phyloP scores from a whole-genome alignment of 2,113 vertebrate genomes.

The Myotis lucifugus region DNA sequence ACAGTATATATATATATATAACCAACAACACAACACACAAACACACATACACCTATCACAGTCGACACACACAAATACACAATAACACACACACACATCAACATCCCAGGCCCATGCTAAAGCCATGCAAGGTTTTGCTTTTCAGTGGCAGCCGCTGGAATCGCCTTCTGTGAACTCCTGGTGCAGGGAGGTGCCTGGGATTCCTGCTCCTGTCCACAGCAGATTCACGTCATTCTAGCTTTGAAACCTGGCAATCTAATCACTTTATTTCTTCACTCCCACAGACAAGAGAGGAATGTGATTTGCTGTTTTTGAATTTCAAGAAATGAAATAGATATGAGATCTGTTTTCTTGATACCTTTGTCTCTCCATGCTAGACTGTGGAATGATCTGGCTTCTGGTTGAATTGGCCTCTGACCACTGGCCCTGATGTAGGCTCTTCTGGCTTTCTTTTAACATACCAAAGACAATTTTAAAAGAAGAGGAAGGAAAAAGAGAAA shows the following conservation, averaged over 20 bases:
- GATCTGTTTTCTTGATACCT: slow-evolving; percentile 1
- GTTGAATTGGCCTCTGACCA: slow-evolving; percentile 1
- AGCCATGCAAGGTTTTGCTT: not conserved
- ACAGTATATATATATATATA: not conserved
- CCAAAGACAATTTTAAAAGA: slow-evolving; percentile 1
- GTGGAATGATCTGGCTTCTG: not conserved
- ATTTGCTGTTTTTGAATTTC: slow-evolving; percentile 54
- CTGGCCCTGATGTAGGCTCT: not conserved
- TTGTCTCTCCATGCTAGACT: not conserved
- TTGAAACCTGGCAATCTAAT: not conserved
- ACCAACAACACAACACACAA: not conserved
- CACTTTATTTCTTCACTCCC: slow-evolving; percentile 37
- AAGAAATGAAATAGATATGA: slow-evolving; percentile 53
- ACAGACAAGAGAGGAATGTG: slow-evolving; percentile 35
- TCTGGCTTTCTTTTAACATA: slow-evolving; percentile 34
- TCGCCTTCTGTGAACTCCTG: not conserved
- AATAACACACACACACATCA: not conserved
- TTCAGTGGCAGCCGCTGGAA: not conserved
- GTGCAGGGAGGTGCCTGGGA: not conserved
- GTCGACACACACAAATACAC: not conserved
- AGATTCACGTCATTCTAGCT: not conserved
- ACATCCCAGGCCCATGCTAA: not conserved
- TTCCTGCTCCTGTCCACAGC: not conserved
- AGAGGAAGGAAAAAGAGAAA: not conserved
- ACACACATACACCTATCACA: not conserved